Evolutionary conservation across 92 coral and sea anemone genomes (phyloP).

Genomic region (Actinernus sp.): DNA sequence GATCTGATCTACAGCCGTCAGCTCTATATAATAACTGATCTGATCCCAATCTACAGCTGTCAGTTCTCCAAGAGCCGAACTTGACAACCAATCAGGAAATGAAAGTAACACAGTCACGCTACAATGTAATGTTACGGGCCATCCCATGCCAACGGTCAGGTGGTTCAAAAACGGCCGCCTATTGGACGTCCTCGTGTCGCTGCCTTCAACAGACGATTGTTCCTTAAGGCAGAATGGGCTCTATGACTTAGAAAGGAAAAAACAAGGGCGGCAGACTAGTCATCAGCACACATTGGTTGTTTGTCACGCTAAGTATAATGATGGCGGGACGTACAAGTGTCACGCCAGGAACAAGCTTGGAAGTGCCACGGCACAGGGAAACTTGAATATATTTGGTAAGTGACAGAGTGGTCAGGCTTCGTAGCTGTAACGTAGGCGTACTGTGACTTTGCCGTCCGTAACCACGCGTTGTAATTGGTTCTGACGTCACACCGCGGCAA

Average conservation of each 20-base stretch:
- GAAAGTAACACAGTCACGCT: slow-evolving; percentile 24
- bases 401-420: no score
- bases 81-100: slow-evolving; percentile 17
- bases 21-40: not conserved
- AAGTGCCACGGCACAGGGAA: slow-evolving; percentile 17
- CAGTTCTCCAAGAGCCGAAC: slow-evolving; percentile 6
- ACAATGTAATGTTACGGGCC: slow-evolving; percentile 57
- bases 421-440: no score
- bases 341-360: slow-evolving; percentile 40
- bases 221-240: slow-evolving; percentile 1
- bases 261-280: not conserved
- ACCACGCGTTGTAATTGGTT: no score
- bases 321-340: slow-evolving; percentile 36
- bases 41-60: slow-evolving; percentile 1
- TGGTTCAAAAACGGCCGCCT: slow-evolving; percentile 45
- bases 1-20: not conserved
- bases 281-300: slow-evolving; percentile 14
- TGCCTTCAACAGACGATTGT: slow-evolving; percentile 11
- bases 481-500: no score
- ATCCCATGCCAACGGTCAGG: slow-evolving; percentile 39
- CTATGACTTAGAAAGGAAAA: slow-evolving; percentile 2
- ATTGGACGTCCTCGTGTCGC: not conserved
- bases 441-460: no score
- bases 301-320: slow-evolving; percentile 21
- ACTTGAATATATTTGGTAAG: slow-evolving; percentile 36